Percentiles rank a stretch among this genome's conserved stretches.
These are phyloP conservation scores for Plutella xylostella DNA, from an alignment of 2,888 invertebrate species.

Conservation along the genomic window DNA sequence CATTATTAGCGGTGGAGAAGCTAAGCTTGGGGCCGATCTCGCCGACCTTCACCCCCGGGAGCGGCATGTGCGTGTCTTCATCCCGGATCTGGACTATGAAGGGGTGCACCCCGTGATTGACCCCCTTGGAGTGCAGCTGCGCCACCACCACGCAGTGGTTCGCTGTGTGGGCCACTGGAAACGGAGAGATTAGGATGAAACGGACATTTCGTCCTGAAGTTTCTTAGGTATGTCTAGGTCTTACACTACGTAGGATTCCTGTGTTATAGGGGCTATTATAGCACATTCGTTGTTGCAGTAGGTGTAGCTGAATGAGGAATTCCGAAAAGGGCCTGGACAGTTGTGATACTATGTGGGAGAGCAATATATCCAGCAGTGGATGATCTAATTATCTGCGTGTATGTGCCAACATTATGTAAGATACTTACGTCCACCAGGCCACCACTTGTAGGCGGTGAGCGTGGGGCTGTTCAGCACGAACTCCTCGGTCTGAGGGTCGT, in stretches of 20 bases:
- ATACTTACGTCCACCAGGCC: conserved; percentile 94
- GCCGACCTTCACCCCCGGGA: conserved; percentile 90
- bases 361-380: no score
- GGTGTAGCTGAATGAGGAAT: no score
- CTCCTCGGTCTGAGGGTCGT: conserved; percentile 84
- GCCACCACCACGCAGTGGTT: conserved; percentile 94
- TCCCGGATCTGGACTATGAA: conserved; percentile 93
- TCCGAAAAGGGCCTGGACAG: no score
- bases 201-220: no score
- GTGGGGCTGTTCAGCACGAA: conserved; percentile 91
- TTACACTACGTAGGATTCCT: no score
- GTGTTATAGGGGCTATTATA: no score
- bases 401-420: no score
- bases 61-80: conserved; percentile 85
- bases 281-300: no score
- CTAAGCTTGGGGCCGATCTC: conserved; percentile 96
- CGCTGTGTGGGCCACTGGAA: conserved; percentile 89
- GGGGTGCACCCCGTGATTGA: conserved; percentile 88
- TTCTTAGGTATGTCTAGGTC: no score
- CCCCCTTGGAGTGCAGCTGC: conserved; percentile 84
- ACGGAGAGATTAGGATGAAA: no score
- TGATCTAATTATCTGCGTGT: no score
- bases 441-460: conserved; percentile 93
- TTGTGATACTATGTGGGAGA: no score
- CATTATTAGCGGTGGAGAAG: conserved; percentile 90